Evolutionary conservation across 2,888 invertebrate species (phyloP), one percentile per base, ranked within the genome.

Genomic region (Chaetogeoica ovagalla): DNA sequence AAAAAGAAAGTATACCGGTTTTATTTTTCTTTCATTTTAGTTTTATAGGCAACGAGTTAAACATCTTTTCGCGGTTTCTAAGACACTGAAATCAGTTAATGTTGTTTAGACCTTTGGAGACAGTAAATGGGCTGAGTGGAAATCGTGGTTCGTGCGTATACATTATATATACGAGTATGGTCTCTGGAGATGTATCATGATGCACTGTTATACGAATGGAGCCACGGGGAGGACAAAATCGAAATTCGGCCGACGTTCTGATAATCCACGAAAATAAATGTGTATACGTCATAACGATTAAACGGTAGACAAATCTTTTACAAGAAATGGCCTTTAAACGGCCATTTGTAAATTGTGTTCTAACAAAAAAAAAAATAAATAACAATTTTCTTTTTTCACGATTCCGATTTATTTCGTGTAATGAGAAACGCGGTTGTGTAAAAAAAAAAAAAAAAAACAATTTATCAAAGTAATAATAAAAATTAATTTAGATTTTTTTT

Each of bases 31-130:
- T n/a, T n/a, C n/a, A n/a, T n/a, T 48, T 48, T 48, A 13, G 19
- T 72, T 48, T 2, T 48, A 30, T 17, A 48, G 48, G 7, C n/a
- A 30, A 48, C 52, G n/a, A 73, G 37, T 39, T 74, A 57, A 65
- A 74, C 55, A 55, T 39, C 19, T 19, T 74, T 11, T 57, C 55
- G 21, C 39, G 8, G 57, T 57, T 39, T 39, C 39, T 39, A 39
- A 65, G 57, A 66, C 21, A 39, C 39, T 23, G 52, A 66, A 66
- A 66, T 66, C 39, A 23, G 55, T 75, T 74, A 37, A 57, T 65
- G 39, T 57, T 19, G 39, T 75, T 30, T 43, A 23, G 19, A 57
- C 39, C 57, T 75, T 66, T 13, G 21, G 39, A 57, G 55, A 39
- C 52, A 11, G 1, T 21, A 21, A 17, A 0, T 13, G 2, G 23